Base-by-base conservation (phyloP, 2,113 vertebrate genomes). In the Melozone crissalis region DNA sequence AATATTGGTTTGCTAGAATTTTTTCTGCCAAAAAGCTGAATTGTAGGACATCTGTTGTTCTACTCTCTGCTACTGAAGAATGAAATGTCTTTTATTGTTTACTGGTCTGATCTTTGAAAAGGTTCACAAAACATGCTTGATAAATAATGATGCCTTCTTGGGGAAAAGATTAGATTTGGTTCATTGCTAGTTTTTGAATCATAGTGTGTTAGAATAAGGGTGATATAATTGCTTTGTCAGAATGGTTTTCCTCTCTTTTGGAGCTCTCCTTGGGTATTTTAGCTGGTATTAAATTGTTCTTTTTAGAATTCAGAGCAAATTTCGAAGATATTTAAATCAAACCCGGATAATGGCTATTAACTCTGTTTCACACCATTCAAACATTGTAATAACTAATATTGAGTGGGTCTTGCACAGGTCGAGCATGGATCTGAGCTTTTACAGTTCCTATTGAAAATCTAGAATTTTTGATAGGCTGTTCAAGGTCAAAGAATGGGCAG, bases 171-270 rank as follows among this genome's bases (percentile, higher is more conserved):
- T 24, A 77, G 22, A 52, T 75, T 74, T 51, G 44, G 43, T 35
- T 18, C 81, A 63, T 33, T 63, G 22, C 73, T 93, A 22, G 9
- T 85, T 96, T 93, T 75, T 94, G 94, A 82, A 86, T 78, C 37
- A 89, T 35, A 81, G 28, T 67, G 24, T 81, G 28, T 63, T 91
- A 83, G n/a, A 76, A 69, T 71, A 80, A 47, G 33, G 19, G n/a
- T 16, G 24, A 87, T n/a, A 68, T 87, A 95, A 95, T 82, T 91
- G 33, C 24, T 78, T 58, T 85, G 23, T 92, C 37, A 81, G 46
- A 74, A 58, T 71, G 23, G 3, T 85, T 72, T 52, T 27, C 55
- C 68, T 72, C 30, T 55, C 54, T 80, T 94, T 81, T 91, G 93
- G 49, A 90, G 49, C 11, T 89, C 13, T 93, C 21, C 13, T 73